Evolutionary conservation across 2,888 invertebrate genomes (phyloP).

Genomic region (Drosophila paramelanica): DNA sequence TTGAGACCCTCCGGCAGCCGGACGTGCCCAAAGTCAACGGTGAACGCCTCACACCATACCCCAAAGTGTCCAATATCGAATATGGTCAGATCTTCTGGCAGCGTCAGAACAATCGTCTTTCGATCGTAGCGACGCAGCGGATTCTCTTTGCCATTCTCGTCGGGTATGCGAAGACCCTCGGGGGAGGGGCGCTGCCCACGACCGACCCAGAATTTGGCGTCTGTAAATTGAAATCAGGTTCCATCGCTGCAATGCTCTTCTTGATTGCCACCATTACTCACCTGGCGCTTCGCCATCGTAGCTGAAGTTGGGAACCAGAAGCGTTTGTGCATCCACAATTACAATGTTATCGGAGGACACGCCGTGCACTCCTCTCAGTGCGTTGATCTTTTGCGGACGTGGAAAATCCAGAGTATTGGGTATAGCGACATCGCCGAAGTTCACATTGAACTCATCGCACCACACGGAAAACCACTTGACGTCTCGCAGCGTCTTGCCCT

Average conservation of each 20-base stretch:
- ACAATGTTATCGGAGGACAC: conserved; percentile 94
- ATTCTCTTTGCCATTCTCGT: conserved; percentile 94
- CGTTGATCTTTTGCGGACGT: conserved; percentile 91
- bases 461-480: conserved; percentile 95
- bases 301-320: conserved; percentile 94
- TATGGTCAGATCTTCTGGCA: conserved; percentile 95
- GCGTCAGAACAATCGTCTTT: conserved; percentile 94
- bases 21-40: conserved; percentile 96
- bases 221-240: conserved; percentile 85
- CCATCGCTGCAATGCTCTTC: conserved; percentile 11
- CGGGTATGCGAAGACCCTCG: conserved; percentile 93
- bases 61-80: conserved; percentile 97
- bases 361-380: conserved; percentile 92
- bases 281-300: conserved; percentile 97
- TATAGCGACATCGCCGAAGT: conserved; percentile 95
- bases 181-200: conserved; percentile 92
- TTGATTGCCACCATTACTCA: conserved; percentile 81
- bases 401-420: conserved; percentile 92
- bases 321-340: conserved; percentile 96
- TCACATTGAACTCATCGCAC: conserved; percentile 96
- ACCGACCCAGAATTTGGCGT: conserved; percentile 97
- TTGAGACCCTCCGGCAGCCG: conserved; percentile 90
- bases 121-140: conserved; percentile 92
- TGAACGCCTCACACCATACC: conserved; percentile 97
- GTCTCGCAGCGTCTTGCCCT: conserved; percentile 92